These are phyloP conservation scores for Saccostrea echinata DNA, from an alignment of 1,140 invertebrate species.

Conservation along the genomic window DNA sequence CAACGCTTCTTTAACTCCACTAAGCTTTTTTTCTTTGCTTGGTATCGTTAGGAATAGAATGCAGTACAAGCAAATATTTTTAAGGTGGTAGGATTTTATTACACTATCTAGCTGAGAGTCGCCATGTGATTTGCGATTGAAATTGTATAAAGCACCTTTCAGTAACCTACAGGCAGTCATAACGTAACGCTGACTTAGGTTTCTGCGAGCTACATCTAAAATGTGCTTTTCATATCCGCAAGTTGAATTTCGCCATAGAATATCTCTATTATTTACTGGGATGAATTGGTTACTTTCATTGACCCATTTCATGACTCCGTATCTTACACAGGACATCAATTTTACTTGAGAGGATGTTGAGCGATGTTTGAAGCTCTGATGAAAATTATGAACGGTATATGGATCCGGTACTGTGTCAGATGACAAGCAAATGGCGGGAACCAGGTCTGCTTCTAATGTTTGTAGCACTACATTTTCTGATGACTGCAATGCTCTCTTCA, in stretches of 20 bases:
- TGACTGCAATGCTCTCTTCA: too few species aligned
- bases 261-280: background rate
- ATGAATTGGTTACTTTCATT: background rate
- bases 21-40: background rate
- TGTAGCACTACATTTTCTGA: too few species aligned
- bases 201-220: background rate
- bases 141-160: background rate
- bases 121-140: background rate
- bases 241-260: constrained; percentile 20
- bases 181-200: background rate
- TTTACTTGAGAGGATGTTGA: background rate
- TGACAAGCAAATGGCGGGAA: background rate
- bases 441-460: background rate
- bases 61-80: background rate
- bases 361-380: background rate
- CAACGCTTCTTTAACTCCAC: background rate
- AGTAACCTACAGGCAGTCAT: constrained; percentile 15
- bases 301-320: constrained; percentile 40
- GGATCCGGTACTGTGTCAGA: background rate
- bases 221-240: constrained; percentile 12
- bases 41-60: constrained; percentile 35
- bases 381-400: background rate
- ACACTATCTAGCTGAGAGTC: background rate
- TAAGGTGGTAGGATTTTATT: constrained; percentile 9
- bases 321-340: background rate